Evolutionary conservation across 2,797 vertebrate genomes (phyloP).

Genomic region (Tympanoctomys barrerae): DNA sequence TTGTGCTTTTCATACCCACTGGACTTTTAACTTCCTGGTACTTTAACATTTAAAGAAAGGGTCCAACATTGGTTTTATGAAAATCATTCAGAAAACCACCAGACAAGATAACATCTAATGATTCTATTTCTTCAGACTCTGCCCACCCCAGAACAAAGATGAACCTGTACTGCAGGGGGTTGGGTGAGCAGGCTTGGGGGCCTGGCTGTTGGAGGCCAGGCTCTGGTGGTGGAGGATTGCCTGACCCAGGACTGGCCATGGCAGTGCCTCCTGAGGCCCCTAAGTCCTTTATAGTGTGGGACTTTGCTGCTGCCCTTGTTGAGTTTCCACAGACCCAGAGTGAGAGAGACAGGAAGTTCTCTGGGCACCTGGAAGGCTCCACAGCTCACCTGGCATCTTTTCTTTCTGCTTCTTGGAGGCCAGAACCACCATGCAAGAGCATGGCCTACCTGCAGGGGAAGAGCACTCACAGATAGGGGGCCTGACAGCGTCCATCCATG

Average conservation of each 20-base stretch:
- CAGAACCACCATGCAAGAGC: neutral
- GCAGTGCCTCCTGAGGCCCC: too few relatives aligned
- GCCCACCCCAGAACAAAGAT: neutral
- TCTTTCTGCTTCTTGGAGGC: neutral
- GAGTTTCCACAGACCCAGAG: neutral
- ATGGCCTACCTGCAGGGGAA: neutral
- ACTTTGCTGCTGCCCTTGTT: neutral
- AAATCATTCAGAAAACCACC: neutral
- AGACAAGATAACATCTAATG: neutral
- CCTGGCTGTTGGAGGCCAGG: neutral
- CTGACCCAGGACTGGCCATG: too few relatives aligned
- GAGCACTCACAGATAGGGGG: fast-evolving
- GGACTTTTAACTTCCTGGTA: neutral
- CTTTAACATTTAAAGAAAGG: neutral
- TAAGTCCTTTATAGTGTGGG: neutral
- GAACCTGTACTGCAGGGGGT: too few relatives aligned
- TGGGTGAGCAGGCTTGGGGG: neutral
- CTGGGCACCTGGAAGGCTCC: too few relatives aligned
- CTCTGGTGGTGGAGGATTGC: neutral
- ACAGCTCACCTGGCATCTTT: neutral
- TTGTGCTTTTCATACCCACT: neutral
- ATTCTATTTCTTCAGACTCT: neutral
- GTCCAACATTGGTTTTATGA: neutral
- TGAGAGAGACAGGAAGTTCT: neutral
- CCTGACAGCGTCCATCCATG: neutral